Conservation (phyloP, 2,888 invertebrate species). For the Ptilodon capucinus region DNA sequence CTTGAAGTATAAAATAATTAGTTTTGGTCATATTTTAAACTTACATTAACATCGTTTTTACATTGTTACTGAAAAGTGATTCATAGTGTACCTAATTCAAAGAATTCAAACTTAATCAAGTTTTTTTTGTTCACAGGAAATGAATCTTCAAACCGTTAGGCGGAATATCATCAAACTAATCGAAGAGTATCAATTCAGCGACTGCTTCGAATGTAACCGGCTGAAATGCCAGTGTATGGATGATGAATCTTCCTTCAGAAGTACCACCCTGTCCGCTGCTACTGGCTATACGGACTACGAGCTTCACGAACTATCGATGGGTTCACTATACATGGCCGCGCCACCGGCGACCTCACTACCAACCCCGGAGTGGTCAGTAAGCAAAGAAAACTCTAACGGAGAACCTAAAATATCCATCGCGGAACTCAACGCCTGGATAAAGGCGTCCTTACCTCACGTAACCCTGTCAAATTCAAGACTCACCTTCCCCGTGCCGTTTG, state of each 20-base stretch:
- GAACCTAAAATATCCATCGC: constrained; percentile 1
- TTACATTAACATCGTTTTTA: too few species aligned
- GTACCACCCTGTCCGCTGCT: constrained; percentile 14
- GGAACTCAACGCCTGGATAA: constrained; percentile 22
- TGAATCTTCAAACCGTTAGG: constrained; percentile 41
- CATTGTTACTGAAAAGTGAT: too few species aligned
- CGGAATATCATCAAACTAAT: constrained; percentile 38
- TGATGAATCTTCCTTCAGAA: constrained; percentile 6
- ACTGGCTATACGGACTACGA: constrained; percentile 9
- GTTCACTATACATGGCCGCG: constrained; percentile 13
- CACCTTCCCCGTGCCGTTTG: constrained; percentile 19
- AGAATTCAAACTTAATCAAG: background rate
- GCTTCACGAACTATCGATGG: background rate
- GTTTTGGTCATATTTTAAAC: too few species aligned
- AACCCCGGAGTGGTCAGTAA: constrained; percentile 20
- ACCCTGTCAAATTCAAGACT: constrained; percentile 9
- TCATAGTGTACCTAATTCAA: too few species aligned
- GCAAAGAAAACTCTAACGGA: constrained; percentile 3
- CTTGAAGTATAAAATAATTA: too few species aligned
- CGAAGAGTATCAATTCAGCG: constrained; percentile 30
- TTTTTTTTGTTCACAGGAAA: constrained; percentile 32
- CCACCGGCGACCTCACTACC: constrained; percentile 29
- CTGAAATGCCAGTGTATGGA: constrained; percentile 37
- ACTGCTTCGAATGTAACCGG: constrained; percentile 37
- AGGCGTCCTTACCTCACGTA: constrained; percentile 23